Percentiles rank a stretch among this genome's conserved stretches.
These are phyloP conservation scores for Galerucella pusilla DNA, from an alignment of 2,888 invertebrate species.

Conservation along the genomic window DNA sequence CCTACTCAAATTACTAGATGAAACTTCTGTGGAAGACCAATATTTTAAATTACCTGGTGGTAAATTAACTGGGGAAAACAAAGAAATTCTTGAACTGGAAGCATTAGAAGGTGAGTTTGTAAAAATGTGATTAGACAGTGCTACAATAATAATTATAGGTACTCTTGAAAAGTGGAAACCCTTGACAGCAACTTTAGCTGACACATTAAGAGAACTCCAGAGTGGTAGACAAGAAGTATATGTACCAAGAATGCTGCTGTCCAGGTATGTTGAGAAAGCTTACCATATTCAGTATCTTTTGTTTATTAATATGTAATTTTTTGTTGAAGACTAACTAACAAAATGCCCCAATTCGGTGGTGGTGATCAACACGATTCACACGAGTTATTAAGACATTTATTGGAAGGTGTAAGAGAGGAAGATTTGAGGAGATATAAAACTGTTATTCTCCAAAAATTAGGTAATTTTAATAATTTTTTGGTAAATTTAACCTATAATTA, in stretches of 20 bases:
- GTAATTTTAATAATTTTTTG: constrained; percentile 58
- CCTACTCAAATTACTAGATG: constrained; percentile 74
- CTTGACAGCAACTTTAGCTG: constrained; percentile 75
- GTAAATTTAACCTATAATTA: not conserved
- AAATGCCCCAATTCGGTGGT: constrained; percentile 88
- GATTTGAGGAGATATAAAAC: constrained; percentile 83
- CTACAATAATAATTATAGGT: constrained; percentile 37
- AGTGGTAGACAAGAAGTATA: constrained; percentile 73
- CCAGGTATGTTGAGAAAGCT: constrained; percentile 18
- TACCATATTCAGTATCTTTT: no score
- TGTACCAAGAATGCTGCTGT: constrained; percentile 73
- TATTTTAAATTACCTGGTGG: constrained; percentile 80
- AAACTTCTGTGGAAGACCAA: constrained; percentile 76
- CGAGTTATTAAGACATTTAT: constrained; percentile 88
- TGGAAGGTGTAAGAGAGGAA: constrained; percentile 86
- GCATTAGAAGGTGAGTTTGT: constrained; percentile 54
- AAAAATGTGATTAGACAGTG: not conserved
- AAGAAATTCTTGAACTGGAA: constrained; percentile 48
- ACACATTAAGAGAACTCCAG: constrained; percentile 77
- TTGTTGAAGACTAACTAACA: constrained; percentile 70
- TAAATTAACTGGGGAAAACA: constrained; percentile 67
- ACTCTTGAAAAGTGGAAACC: constrained; percentile 76
- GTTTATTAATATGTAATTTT: not conserved
- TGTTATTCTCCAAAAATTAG: constrained; percentile 82
- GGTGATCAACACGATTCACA: constrained; percentile 98